Base-by-base conservation (phyloP, 1,140 invertebrate genomes). In the Drosophila bipectinata region DNA sequence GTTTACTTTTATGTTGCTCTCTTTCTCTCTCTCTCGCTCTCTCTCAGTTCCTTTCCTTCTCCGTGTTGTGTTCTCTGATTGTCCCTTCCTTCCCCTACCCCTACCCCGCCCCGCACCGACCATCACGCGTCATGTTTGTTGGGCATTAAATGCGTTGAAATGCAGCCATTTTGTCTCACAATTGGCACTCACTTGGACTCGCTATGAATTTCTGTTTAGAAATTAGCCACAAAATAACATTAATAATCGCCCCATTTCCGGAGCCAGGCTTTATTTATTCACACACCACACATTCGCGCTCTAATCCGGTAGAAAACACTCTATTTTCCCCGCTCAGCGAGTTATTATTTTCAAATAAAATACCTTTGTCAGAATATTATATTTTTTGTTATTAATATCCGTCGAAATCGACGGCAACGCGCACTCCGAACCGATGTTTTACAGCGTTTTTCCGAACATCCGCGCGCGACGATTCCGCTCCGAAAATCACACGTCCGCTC, bases 151-250 rank as follows among this genome's bases (percentile, higher is more conserved):
- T 83, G 80, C 80, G 76, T 84, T 84, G 80, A 83, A 79, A 84
- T 84, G 81, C 80, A 84, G 80, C 80, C 80, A 84, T 84, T 84
- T 84, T 83, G 79, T 83, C 79, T 84, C 82, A 67, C 76, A 83
- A 83, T 84, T 84, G 80, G 80, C 80, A 79, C 76, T 79, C 72
- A 71, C 79, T 72, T 55, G 59, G 77, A 66, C 71, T 79, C 60
- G 15, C 44, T 49, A 55, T 53, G 34, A 67, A 34, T 45, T 68
- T 45, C 49, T 34, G 62, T 68, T 68, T 68, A 67, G 61, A 37
- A 37, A 37, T 37, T 37, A 37, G 34, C 34, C 34, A 37, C 34
- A 37, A 37, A 37, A 37, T 12, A 37, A 3, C 34, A 12, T 3
- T 10, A 37, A 37, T 12, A 37, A 4, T n/a, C 10, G 34, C 34